Evolutionary conservation across 2,797 vertebrate species (phyloP).

Genomic region (Myotis pilosus): DNA sequence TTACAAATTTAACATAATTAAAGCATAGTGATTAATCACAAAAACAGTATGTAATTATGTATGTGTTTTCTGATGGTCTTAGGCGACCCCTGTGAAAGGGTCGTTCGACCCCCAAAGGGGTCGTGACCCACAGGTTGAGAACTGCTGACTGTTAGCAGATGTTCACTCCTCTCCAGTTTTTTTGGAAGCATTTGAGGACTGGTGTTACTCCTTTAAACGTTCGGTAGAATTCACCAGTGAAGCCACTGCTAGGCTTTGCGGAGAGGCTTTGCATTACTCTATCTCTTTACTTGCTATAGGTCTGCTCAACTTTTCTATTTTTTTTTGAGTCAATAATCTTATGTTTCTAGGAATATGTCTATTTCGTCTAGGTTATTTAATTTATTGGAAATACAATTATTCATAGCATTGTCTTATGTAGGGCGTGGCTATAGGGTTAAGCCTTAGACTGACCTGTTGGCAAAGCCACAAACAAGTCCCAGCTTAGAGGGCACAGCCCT

Average conservation of each 20-base stretch:
- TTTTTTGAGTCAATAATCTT: slow-evolving; percentile 6
- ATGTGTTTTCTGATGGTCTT: no score
- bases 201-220: neutral
- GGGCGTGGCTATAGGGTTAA: no score
- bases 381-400: neutral
- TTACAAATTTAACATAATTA: no score
- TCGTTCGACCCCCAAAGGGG: no score
- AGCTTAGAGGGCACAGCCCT: no score
- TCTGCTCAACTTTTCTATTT: slow-evolving; percentile 6
- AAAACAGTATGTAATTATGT: no score
- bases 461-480: no score
- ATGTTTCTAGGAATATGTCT: neutral
- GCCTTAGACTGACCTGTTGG: no score
- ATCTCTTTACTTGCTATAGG: neutral
- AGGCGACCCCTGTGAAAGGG: no score
- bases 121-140: no score
- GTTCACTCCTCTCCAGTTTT: neutral
- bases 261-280: slow-evolving; percentile 24
- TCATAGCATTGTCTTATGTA: neutral
- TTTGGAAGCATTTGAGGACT: neutral
- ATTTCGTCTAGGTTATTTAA: slow-evolving; percentile 2
- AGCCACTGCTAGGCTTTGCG: neutral
- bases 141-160: neutral
- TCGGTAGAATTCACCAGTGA: slow-evolving; percentile 1
- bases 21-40: no score